A percentile compares a stretch with the other conserved stretches of the same genome.
Evolutionary conservation across 1,140 invertebrate genomes (phyloP).

Genomic region (Coelopa frigida): DNA sequence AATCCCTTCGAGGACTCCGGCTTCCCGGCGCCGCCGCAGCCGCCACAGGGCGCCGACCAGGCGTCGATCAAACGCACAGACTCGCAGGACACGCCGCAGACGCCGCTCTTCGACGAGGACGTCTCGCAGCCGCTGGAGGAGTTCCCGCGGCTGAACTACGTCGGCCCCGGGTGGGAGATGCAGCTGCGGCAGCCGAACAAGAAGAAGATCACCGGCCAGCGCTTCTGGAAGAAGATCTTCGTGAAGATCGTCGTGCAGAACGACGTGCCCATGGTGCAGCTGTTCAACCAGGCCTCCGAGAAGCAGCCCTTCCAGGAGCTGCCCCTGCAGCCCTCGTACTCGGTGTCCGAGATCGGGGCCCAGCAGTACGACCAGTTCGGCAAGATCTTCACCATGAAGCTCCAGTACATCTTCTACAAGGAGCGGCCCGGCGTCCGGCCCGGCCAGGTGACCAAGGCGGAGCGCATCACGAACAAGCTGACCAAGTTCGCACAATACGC

Average conservation of each 20-base stretch:
- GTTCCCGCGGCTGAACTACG: conserved; percentile 74
- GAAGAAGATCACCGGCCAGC: conserved; percentile 95
- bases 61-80: conserved; percentile 47
- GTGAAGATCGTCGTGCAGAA: conserved; percentile 71
- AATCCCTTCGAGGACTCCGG: conserved; percentile 66
- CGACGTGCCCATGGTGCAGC: conserved; percentile 76
- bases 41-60: conserved; percentile 25
- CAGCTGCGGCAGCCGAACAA: conserved; percentile 92
- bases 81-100: conserved; percentile 75
- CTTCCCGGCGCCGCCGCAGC: conserved; percentile 33
- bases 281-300: conserved; percentile 77
- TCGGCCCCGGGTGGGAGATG: conserved; percentile 93
- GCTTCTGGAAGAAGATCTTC: conserved; percentile 97
- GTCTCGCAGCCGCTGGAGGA: conserved; percentile 86
- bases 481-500: conserved; percentile 91
- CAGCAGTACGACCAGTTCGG: conserved; percentile 98
- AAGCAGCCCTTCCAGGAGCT: conserved; percentile 91
- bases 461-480: conserved; percentile 81
- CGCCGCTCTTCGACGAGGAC: conserved; percentile 92
- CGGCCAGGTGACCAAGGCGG: conserved; percentile 91
- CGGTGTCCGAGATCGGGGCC: conserved; percentile 83
- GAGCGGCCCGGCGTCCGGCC: conserved; percentile 93
- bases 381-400: conserved; percentile 97
- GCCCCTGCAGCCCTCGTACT: conserved; percentile 87
- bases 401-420: conserved; percentile 98